Evolutionary conservation across 2,888 invertebrate genomes (phyloP).

Genomic region (Hymenopus coronatus): DNA sequence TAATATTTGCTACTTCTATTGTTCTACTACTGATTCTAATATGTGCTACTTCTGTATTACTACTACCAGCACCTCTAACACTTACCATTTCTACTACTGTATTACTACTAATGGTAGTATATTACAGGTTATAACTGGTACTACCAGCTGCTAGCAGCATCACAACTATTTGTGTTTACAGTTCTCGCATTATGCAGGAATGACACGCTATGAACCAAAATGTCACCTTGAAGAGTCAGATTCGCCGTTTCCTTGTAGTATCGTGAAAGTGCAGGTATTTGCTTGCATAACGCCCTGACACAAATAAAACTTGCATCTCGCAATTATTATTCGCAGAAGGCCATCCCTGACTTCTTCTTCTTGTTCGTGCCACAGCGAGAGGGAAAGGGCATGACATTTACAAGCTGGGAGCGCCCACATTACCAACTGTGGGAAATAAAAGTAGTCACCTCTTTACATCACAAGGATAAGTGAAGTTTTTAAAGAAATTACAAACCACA

Average conservation of each 20-base stretch:
- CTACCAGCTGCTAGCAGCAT: no score
- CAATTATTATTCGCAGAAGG: background rate
- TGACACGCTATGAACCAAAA: background rate
- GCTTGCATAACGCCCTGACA: background rate
- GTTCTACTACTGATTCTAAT: no score
- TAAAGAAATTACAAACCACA: no score
- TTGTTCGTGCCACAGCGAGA: background rate
- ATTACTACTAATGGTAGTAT: no score
- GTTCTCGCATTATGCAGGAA: background rate
- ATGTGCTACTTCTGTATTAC: no score
- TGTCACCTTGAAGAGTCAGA: background rate
- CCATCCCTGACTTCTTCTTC: background rate
- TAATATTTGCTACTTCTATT: no score
- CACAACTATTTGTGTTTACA: no score
- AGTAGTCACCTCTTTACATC: background rate
- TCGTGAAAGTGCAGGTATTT: background rate
- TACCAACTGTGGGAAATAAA: background rate
- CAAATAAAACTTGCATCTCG: background rate
- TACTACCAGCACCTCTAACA: no score
- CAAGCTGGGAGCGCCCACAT: background rate
- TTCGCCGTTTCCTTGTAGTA: background rate
- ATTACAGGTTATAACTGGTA: no score
- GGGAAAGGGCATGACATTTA: background rate
- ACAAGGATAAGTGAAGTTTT: no score
- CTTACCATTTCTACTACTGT: no score